A percentile compares a stretch with the other conserved stretches of the same genome.
Conservation (phyloP, 2,113 vertebrate genomes). For the Lontra canadensis region DNA sequence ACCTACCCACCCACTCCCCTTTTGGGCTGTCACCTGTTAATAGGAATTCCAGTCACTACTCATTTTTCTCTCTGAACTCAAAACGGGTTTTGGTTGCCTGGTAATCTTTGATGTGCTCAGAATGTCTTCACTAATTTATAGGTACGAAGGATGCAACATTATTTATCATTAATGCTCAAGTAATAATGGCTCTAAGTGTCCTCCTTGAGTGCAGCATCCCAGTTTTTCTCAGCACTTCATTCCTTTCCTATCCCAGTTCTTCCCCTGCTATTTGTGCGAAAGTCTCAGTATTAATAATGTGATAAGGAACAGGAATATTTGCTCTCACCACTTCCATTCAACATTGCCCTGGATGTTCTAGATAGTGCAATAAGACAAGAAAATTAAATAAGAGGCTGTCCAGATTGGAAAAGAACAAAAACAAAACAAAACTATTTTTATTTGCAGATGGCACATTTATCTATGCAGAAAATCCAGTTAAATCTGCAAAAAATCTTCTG, state of each 20-base stretch:
- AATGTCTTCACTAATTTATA: neutral
- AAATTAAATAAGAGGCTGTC: neutral
- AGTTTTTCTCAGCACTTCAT: neutral
- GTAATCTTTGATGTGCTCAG: neutral
- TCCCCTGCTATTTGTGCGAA: neutral
- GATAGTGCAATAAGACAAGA: neutral
- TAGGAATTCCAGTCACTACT: neutral
- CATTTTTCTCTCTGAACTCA: neutral
- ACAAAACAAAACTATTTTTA: neutral
- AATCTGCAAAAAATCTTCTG: neutral
- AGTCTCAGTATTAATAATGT: neutral
- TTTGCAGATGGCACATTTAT: neutral
- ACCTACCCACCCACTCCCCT: neutral
- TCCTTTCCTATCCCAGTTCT: neutral
- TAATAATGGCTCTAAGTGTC: neutral
- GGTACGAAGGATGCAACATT: neutral
- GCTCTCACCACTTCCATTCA: neutral
- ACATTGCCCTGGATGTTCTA: neutral
- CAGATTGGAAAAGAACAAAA: neutral
- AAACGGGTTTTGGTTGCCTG: neutral
- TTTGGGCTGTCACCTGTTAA: neutral
- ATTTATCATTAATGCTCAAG: neutral
- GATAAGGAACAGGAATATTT: neutral
- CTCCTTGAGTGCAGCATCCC: neutral
- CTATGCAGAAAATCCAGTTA: neutral